Conservation (phyloP, 2,113 vertebrate genomes). For the Ptilonorhynchus violaceus region DNA sequence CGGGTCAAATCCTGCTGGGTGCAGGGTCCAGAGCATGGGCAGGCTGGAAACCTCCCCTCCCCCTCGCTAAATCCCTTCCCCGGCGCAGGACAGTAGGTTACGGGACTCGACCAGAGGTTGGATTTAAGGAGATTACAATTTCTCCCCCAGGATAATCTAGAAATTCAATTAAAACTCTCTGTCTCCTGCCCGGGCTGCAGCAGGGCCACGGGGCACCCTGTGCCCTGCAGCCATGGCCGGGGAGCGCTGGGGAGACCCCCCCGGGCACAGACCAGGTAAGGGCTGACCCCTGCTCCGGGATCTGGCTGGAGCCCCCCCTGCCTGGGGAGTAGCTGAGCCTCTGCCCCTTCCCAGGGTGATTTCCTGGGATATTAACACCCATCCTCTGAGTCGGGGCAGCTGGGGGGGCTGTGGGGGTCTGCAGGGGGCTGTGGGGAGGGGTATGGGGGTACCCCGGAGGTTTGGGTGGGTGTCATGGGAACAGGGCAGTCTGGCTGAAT, state of each 20-base stretch:
- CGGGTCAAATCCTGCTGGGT: neutral
- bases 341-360: neutral
- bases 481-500: neutral
- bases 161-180: constrained; percentile 69
- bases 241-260: neutral
- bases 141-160: constrained; percentile 63
- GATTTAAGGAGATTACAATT: constrained; percentile 68
- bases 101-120: constrained; percentile 55
- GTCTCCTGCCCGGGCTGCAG: constrained; percentile 21
- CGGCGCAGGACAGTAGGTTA: constrained; percentile 53
- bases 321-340: neutral
- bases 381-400: neutral
- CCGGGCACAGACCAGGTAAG: constrained; percentile 18
- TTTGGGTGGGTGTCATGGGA: neutral
- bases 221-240: constrained; percentile 33
- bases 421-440: neutral
- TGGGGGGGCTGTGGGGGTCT: neutral
- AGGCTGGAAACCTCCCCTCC: constrained; percentile 43
- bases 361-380: neutral
- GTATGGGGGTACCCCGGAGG: neutral
- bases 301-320: accelerated
- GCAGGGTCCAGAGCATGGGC: neutral
- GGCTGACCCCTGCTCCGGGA: neutral
- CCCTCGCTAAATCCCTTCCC: constrained; percentile 52
- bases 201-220: constrained; percentile 41